phyloP scores from a whole-genome alignment of 2,888 invertebrate species.

The Eristalis tenax region DNA sequence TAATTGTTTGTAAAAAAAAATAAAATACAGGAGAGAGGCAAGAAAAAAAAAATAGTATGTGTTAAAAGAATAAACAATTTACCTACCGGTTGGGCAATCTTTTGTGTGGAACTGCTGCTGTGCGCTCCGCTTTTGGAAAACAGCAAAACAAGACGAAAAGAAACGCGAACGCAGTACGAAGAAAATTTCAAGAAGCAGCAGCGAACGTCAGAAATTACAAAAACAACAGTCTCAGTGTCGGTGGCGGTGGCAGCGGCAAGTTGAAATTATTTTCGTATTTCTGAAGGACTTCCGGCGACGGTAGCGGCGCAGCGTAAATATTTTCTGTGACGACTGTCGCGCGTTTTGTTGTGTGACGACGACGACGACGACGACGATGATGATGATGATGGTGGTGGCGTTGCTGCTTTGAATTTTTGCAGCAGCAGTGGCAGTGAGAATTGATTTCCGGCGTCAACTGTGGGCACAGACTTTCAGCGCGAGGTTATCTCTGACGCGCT shows the following conservation, averaged over 20 bases:
- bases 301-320: slow-evolving; percentile 7
- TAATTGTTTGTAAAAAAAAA: slow-evolving; percentile 34
- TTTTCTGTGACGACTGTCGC: slow-evolving; percentile 5
- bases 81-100: slow-evolving; percentile 70
- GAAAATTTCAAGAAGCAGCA: slow-evolving; percentile 28
- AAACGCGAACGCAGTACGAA: slow-evolving; percentile 48
- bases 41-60: neutral
- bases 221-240: slow-evolving; percentile 3
- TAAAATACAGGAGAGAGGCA: neutral
- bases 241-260: neutral
- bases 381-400: slow-evolving; percentile 24
- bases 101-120: slow-evolving; percentile 29
- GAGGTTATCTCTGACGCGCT: slow-evolving; percentile 58
- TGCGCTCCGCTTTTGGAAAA: slow-evolving; percentile 28
- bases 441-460: slow-evolving; percentile 69
- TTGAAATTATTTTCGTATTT: slow-evolving; percentile 66
- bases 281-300: slow-evolving; percentile 71
- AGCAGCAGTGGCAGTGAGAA: slow-evolving; percentile 51
- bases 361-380: neutral
- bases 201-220: slow-evolving; percentile 32
- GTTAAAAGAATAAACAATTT: slow-evolving; percentile 51
- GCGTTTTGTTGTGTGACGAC: slow-evolving; percentile 21
- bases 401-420: slow-evolving; percentile 70
- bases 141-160: neutral
- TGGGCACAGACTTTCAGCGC: slow-evolving; percentile 30